phyloP scores from a whole-genome alignment of 2,888 invertebrate species.

The Diachrysia chrysitis region DNA sequence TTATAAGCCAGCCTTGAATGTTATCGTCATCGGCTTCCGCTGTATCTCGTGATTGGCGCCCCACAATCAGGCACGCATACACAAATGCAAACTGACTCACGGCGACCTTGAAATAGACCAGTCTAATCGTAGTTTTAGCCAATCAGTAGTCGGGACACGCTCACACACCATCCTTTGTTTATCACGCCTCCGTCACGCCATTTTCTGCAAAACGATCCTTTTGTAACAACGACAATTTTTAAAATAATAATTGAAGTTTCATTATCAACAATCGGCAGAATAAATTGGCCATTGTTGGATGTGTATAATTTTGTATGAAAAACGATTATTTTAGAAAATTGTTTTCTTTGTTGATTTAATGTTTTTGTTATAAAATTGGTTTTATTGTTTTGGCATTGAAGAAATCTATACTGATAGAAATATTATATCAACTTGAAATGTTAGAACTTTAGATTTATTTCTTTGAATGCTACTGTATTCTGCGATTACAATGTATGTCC shows the following conservation, averaged over 20 bases:
- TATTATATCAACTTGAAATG: not conserved
- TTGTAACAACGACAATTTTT: constrained; percentile 58
- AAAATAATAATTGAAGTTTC: constrained; percentile 46
- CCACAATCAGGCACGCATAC: constrained; percentile 70
- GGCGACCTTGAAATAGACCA: constrained; percentile 84
- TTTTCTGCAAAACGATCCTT: constrained; percentile 73
- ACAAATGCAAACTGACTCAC: constrained; percentile 81
- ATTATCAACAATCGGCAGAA: constrained; percentile 24
- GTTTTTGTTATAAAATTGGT: constrained; percentile 16
- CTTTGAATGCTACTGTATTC: not conserved
- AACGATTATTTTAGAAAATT: constrained; percentile 31
- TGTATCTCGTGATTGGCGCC: constrained; percentile 54
- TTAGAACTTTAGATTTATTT: not conserved
- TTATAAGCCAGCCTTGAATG: not conserved
- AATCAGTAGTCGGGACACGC: constrained; percentile 83
- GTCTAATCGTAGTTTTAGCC: constrained; percentile 86
- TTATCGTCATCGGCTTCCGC: constrained; percentile 53
- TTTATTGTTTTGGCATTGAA: constrained; percentile 17
- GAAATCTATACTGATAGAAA: constrained; percentile 3
- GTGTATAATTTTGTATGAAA: constrained; percentile 32
- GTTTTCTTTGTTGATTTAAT: constrained; percentile 16
- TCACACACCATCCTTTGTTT: constrained; percentile 78
- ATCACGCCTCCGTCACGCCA: constrained; percentile 71
- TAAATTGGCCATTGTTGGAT: constrained; percentile 46
- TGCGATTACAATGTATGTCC: not conserved